Conservation (phyloP, 1,140 invertebrate genomes). For the Chrysomallon squamiferum region DNA sequence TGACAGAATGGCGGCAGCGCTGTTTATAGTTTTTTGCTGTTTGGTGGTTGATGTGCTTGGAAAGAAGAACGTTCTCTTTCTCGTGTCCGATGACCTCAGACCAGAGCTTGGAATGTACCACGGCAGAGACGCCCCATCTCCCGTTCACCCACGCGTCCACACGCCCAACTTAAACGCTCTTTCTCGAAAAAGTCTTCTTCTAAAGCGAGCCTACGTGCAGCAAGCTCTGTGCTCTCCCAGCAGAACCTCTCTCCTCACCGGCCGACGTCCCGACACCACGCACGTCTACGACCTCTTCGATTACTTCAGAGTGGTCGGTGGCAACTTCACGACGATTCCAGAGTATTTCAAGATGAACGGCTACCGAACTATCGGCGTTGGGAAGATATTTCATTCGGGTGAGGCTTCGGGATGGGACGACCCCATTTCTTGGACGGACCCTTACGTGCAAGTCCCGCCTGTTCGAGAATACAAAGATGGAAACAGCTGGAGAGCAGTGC, state of each 20-base stretch:
- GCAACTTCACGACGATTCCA: conserved; percentile 84
- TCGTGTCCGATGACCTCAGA: conserved; percentile 81
- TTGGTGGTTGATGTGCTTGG: too few relatives aligned
- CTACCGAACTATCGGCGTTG: conserved; percentile 78
- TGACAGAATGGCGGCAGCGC: too few relatives aligned
- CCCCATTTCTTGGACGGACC: conserved; percentile 4
- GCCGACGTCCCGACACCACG: conserved; percentile 80
- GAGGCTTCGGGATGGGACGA: background rate
- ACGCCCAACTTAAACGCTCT: conserved; percentile 79
- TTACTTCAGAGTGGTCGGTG: conserved; percentile 77
- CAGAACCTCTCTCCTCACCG: conserved; percentile 82
- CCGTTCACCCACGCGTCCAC: conserved; percentile 61
- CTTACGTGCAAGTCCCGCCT: background rate
- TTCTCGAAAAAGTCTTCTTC: conserved; percentile 69
- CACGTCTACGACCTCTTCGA: conserved; percentile 76
- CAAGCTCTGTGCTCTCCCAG: conserved; percentile 59
- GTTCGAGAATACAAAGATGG: background rate
- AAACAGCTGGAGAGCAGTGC: background rate
- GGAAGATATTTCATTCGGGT: conserved; percentile 81
- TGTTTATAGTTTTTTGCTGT: too few relatives aligned
- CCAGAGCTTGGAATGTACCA: conserved; percentile 74
- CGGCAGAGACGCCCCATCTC: conserved; percentile 45
- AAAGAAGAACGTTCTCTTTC: conserved; percentile 72
- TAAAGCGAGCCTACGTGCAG: conserved; percentile 65
- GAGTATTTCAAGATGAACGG: conserved; percentile 81